Percentiles rank a stretch among this genome's conserved stretches.
phyloP scores from a whole-genome alignment of 2,113 vertebrate genomes.

The Hydropotes inermis region DNA sequence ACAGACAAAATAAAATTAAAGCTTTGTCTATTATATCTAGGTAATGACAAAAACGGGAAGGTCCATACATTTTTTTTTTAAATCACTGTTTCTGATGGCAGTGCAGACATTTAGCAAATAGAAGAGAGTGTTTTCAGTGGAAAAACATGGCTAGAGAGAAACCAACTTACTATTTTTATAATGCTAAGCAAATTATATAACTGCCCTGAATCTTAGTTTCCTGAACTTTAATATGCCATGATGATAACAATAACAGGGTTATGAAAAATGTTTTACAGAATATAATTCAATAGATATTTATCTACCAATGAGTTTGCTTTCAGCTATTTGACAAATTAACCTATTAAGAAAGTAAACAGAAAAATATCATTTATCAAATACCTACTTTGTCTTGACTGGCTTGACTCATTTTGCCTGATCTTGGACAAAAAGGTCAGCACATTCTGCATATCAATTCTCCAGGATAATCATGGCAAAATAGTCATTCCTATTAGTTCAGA shows the following conservation, averaged over 20 bases:
- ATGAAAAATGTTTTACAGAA: background rate
- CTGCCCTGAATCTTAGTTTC: background rate
- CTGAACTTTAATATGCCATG: background rate
- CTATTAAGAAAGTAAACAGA: background rate
- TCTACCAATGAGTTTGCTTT: background rate
- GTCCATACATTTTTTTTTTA: background rate
- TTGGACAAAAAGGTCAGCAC: background rate
- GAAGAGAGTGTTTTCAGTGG: background rate
- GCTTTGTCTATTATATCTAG: background rate
- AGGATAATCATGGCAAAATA: background rate
- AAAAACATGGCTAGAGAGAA: background rate
- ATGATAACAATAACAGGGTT: background rate
- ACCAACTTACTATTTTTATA: background rate
- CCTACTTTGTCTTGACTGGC: background rate
- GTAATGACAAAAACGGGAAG: background rate
- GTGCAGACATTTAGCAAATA: background rate
- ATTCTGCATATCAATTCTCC: background rate
- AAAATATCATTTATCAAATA: background rate
- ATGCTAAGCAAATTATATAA: background rate
- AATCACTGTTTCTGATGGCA: background rate
- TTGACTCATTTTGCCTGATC: background rate
- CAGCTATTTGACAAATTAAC: background rate
- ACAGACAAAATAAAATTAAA: slow-evolving; percentile 55
- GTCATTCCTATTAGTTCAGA: background rate
- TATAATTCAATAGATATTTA: background rate